A percentile compares a stretch with the other conserved stretches of the same genome.
phyloP scores from a whole-genome alignment of 2,113 vertebrate genomes.

The Scomber japonicus region DNA sequence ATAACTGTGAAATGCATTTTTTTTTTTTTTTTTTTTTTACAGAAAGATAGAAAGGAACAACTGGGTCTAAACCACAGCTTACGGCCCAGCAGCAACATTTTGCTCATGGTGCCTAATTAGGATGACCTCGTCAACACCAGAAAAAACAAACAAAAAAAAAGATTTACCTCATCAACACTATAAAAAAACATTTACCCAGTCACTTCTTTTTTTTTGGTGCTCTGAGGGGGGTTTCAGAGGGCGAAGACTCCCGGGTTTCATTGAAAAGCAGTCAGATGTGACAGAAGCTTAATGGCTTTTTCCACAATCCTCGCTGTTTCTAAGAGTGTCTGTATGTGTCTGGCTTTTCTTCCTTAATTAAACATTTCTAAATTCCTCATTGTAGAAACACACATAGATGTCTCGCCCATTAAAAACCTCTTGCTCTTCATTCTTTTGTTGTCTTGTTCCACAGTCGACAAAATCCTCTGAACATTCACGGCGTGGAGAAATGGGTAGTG shows the following conservation, averaged over 20 bases:
- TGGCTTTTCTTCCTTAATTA: constrained; percentile 62
- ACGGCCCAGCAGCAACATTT: constrained; percentile 35
- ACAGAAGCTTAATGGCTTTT: constrained; percentile 77
- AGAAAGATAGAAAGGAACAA: constrained; percentile 11
- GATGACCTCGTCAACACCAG: constrained; percentile 36
- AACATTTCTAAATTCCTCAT: constrained; percentile 52
- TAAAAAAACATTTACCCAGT: constrained; percentile 45
- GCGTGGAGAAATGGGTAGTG: neutral
- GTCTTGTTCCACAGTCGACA: constrained; percentile 3
- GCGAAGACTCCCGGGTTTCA: constrained; percentile 56
- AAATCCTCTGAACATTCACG: constrained; percentile 18
- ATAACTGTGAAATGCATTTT: neutral
- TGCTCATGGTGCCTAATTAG: constrained; percentile 45
- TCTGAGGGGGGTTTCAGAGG: constrained; percentile 45
- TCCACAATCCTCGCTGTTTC: constrained; percentile 52
- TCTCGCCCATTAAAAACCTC: constrained; percentile 23
- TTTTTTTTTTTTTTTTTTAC: neutral
- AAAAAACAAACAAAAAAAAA: constrained; percentile 5
- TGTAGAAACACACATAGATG: constrained; percentile 9
- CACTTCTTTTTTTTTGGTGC: constrained; percentile 22
- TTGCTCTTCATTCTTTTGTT: constrained; percentile 1
- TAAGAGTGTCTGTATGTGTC: constrained; percentile 40
- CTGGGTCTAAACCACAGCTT: constrained; percentile 6
- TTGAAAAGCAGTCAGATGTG: constrained; percentile 77
- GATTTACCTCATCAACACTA: constrained; percentile 29